Base-by-base conservation (phyloP, 1,140 invertebrate species). In the Gryon sp. region DNA sequence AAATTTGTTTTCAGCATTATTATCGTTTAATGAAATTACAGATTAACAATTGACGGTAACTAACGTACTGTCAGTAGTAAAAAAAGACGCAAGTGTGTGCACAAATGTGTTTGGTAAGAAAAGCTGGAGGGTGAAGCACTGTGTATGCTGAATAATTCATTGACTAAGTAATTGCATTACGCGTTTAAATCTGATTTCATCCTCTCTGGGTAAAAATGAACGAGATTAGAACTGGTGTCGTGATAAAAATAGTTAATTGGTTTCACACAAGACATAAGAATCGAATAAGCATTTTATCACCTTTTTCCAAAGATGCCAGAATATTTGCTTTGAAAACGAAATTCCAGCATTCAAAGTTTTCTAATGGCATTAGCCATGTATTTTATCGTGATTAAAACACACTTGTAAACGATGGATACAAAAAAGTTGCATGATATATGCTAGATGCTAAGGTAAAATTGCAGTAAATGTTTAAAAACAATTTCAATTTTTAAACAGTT, bases 1-100 rank as follows among this genome's bases (percentile, higher is more conserved):
- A 59, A 74, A 74, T 50, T 30, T 65, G 60, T 60, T 66, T 53
- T 57, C 38, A 19, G 26, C 20, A 11, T 60, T 50, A 55, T 28
- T 30, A 18, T 46, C 2, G 14, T 72, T 72, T 53, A 38, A 73
- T 53, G 45, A 53, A 28, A 57, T 36, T 4, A 16, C 38, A 14
- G 14, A 53, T 40, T 53, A 46, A 34, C 52, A 30, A 62, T 62
- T 72, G 57, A 72, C 68, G 38, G 24, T 32, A 38, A 36, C 11
- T 12, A n/a, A 34, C 32, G 12, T 16, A n/a, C n/a, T n/a, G n/a
- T n/a, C n/a, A n/a, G n/a, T n/a, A n/a, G n/a, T n/a, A n/a, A n/a
- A n/a, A n/a, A n/a, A n/a, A 1, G 11, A 28, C 26, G 28, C 26
- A 66, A 66, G 18, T 26, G 52, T 15, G 52, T 22, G 24, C 46